Evolutionary conservation across 2,888 invertebrate genomes (phyloP).

Genomic region (Agrotis segetum): DNA sequence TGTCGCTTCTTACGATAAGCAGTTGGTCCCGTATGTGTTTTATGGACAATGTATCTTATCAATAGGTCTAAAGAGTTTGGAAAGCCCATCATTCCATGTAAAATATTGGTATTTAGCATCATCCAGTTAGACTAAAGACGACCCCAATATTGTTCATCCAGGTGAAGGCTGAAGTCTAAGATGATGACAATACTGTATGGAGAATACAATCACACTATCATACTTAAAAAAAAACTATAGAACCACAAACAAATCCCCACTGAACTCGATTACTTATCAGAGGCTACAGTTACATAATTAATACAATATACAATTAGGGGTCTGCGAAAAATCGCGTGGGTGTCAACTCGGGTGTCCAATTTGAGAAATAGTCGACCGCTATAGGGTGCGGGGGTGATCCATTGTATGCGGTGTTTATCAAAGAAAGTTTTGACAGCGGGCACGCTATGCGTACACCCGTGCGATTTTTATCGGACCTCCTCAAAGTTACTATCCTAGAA

Average conservation of each 20-base stretch:
- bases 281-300: constrained; percentile 66
- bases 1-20: not conserved
- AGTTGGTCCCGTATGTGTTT: not conserved
- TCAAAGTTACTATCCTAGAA: constrained; percentile 69
- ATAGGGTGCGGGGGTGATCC: too few species aligned
- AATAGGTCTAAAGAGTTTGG: not conserved
- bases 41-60: not conserved
- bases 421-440: too few species aligned
- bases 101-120: not conserved
- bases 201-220: not conserved
- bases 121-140: not conserved
- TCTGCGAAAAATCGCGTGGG: too few species aligned
- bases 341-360: too few species aligned
- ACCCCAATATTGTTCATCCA: not conserved
- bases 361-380: too few species aligned
- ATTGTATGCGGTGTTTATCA: too few species aligned
- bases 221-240: not conserved
- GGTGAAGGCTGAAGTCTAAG: too few species aligned
- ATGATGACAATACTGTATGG: not conserved
- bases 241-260: constrained; percentile 63
- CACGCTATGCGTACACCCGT: too few species aligned
- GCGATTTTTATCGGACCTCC: too few species aligned
- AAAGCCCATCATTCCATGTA: not conserved
- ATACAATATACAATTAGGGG: constrained; percentile 56
- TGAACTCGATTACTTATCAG: constrained; percentile 68